phyloP scores from a whole-genome alignment of 1,140 invertebrate genomes.

The Oreohelix idahoensis region DNA sequence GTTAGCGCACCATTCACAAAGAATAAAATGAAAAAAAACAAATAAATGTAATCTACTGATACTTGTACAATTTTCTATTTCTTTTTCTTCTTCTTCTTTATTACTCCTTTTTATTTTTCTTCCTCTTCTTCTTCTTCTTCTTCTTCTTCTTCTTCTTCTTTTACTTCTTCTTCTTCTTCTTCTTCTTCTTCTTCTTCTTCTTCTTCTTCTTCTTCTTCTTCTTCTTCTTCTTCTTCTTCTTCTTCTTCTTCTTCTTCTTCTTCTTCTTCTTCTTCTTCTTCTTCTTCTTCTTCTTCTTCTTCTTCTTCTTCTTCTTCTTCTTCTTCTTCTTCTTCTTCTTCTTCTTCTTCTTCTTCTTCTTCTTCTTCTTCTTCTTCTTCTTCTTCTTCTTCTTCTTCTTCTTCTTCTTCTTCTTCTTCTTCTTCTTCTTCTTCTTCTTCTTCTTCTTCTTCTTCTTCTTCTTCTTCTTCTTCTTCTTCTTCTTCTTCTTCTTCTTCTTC shows the following conservation, averaged over 20 bases:
- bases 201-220: background rate
- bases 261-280: background rate
- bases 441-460: constrained; percentile 29
- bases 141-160: too few species aligned
- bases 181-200: too few species aligned
- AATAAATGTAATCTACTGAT: too few species aligned
- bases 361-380: constrained; percentile 27
- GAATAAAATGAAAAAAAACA: too few species aligned
- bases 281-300: background rate
- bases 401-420: background rate
- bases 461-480: background rate
- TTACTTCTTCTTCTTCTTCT: too few species aligned
- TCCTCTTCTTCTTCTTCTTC: background rate
- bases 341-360: constrained; percentile 20
- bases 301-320: background rate
- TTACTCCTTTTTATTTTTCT: too few species aligned
- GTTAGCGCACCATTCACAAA: too few species aligned
- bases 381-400: constrained; percentile 25
- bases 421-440: constrained; percentile 9
- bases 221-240: background rate
- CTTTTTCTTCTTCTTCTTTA: too few species aligned
- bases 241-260: background rate
- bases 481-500: too few species aligned
- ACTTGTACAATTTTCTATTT: too few species aligned
- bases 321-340: background rate